Evolutionary conservation across 2,797 vertebrate species (phyloP).

Genomic region (Phalloptychus januarius): DNA sequence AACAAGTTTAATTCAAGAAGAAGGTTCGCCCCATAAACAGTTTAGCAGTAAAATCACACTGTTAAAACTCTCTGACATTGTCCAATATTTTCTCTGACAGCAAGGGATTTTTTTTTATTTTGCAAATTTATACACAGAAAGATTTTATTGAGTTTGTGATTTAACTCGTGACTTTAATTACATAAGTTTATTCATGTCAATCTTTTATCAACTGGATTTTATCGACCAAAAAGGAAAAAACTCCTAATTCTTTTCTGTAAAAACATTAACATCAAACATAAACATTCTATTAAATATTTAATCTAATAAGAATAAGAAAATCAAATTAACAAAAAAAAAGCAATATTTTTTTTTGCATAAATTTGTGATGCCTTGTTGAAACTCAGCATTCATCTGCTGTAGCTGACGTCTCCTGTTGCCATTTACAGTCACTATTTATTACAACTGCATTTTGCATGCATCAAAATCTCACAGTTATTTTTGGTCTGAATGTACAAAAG

Average conservation of each 20-base stretch:
- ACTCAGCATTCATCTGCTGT: not conserved
- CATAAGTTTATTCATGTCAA: not conserved
- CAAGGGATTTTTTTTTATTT: not conserved
- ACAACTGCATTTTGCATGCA: not conserved
- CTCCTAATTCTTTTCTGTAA: not conserved
- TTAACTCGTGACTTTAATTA: not conserved
- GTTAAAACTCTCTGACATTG: not conserved
- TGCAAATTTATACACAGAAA: not conserved
- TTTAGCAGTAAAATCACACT: not conserved
- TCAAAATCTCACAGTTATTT: not conserved
- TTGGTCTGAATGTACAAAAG: not conserved
- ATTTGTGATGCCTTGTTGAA: not conserved
- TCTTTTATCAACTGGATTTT: not conserved
- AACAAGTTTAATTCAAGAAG: not conserved
- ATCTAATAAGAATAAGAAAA: not conserved
- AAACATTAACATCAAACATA: not conserved
- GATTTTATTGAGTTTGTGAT: not conserved
- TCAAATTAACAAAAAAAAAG: not conserved
- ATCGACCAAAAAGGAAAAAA: not conserved
- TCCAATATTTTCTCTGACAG: not conserved
- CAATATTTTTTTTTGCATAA: not conserved
- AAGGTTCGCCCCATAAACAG: not conserved
- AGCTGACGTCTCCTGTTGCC: not conserved
- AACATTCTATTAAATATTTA: not conserved
- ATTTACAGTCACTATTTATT: not conserved